These are phyloP conservation scores for Epinephelus awoara DNA, from an alignment of 2,797 vertebrate genomes.

Conservation along the genomic window DNA sequence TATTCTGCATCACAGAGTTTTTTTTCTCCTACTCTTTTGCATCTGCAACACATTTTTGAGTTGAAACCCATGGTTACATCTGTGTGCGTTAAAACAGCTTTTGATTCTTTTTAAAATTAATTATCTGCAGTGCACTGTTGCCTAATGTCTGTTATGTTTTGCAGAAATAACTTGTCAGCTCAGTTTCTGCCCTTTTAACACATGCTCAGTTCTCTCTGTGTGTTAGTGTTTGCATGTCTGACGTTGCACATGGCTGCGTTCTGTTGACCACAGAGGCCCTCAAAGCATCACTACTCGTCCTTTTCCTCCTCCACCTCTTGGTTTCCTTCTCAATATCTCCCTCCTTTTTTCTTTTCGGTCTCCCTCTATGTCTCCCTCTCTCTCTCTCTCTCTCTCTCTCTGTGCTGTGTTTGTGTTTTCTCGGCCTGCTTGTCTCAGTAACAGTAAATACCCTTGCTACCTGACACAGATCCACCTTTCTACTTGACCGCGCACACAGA, in stretches of 20 bases:
- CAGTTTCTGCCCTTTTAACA: conserved; percentile 35
- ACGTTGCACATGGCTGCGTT: conserved; percentile 64
- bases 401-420: conserved; percentile 71
- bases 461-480: conserved; percentile 87
- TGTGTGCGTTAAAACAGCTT: not conserved
- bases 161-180: conserved; percentile 39
- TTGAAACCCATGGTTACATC: not conserved
- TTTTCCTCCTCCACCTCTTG: conserved; percentile 46
- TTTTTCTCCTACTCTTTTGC: not conserved
- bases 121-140: not conserved
- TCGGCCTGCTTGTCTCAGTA: conserved; percentile 81
- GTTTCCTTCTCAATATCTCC: conserved; percentile 38
- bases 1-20: not conserved
- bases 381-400: not conserved
- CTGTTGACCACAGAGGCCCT: conserved; percentile 61
- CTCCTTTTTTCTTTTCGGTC: conserved; percentile 25
- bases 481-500: conserved; percentile 85
- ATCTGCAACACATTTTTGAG: not conserved
- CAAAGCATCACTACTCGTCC: conserved; percentile 29
- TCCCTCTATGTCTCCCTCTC: conserved; percentile 18
- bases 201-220: not conserved
- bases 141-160: conserved; percentile 31
- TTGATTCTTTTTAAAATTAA: not conserved
- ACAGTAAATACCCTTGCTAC: conserved; percentile 85
- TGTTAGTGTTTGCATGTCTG: conserved; percentile 24